These are phyloP conservation scores for Cheirogaleus medius DNA, from an alignment of 2,113 vertebrate genomes.

Conservation along the genomic window DNA sequence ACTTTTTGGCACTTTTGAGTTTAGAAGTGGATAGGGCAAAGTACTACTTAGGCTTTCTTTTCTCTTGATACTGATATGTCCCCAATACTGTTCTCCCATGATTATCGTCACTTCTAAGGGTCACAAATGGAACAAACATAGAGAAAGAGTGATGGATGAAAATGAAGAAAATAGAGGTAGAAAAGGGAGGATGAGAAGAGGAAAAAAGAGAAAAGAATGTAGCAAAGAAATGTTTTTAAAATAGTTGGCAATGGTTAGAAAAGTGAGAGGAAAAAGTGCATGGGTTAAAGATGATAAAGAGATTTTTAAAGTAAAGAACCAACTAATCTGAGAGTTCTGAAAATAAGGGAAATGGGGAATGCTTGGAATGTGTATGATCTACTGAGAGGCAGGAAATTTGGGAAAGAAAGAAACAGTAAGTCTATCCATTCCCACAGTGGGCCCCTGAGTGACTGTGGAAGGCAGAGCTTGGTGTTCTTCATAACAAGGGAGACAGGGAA, in stretches of 20 bases:
- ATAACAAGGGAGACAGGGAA: rapidly evolving
- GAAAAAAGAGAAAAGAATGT: background rate
- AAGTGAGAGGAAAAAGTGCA: background rate
- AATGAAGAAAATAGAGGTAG: background rate
- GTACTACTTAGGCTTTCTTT: background rate
- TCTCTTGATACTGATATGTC: background rate
- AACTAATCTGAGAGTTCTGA: background rate
- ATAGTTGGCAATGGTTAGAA: background rate
- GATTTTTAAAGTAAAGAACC: background rate
- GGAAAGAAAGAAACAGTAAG: background rate
- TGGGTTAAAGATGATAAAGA: background rate
- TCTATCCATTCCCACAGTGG: background rate
- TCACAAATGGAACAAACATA: background rate
- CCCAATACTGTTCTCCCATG: background rate
- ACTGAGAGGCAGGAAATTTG: background rate
- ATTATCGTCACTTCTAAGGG: background rate
- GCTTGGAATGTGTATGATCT: too few relatives aligned
- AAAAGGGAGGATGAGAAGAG: background rate
- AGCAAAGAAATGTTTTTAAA: background rate
- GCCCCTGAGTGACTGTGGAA: background rate
- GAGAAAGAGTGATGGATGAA: background rate
- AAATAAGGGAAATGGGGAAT: background rate
- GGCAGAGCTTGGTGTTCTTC: background rate
- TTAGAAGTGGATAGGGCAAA: background rate
- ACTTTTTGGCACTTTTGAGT: background rate